These are phyloP conservation scores for Synaphobranchus kaupii DNA, from an alignment of 2,797 vertebrate genomes.

Conservation along the genomic window DNA sequence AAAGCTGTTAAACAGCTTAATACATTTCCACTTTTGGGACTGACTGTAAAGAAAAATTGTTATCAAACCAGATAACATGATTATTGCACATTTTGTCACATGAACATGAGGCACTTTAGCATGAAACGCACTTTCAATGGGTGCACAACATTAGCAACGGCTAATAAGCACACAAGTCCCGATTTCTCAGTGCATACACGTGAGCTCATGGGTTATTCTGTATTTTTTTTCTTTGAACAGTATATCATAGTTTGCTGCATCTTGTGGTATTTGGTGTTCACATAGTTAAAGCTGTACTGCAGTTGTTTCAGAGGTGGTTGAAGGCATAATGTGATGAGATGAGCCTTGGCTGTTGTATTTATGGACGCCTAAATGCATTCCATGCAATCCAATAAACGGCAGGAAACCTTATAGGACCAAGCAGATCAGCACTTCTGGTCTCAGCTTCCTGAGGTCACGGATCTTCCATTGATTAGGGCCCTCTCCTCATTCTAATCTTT, in stretches of 20 bases:
- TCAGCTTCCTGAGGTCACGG: background rate
- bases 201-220: background rate
- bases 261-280: background rate
- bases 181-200: background rate
- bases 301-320: background rate
- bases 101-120: background rate
- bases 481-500: constrained; percentile 17
- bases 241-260: background rate
- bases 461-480: constrained; percentile 19
- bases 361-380: constrained; percentile 40
- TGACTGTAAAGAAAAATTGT: background rate
- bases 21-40: background rate
- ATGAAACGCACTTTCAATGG: background rate
- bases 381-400: constrained; percentile 42
- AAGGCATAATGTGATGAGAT: background rate
- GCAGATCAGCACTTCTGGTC: constrained; percentile 3
- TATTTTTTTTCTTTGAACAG: background rate
- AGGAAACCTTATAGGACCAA: constrained; percentile 32
- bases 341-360: constrained; percentile 43
- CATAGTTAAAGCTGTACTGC: background rate
- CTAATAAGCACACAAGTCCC: background rate
- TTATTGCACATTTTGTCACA: background rate
- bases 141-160: background rate
- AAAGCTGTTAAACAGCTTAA: background rate
- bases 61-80: background rate